Percentiles rank a stretch among this genome's conserved stretches.
Evolutionary conservation across 2,113 vertebrate genomes (phyloP).

Genomic region (Cebidichthys violaceus): DNA sequence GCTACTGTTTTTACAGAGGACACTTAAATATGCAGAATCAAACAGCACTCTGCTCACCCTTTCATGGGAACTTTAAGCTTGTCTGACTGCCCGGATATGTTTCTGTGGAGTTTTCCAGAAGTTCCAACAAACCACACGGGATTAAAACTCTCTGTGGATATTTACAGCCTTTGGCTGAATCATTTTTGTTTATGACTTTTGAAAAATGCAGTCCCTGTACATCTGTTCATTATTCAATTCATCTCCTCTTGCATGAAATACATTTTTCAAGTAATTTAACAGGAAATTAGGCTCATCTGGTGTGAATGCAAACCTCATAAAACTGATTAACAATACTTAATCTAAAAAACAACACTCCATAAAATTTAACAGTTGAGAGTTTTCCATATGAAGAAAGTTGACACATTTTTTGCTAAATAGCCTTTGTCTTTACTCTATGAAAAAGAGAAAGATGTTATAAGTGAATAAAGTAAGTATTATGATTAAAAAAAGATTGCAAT

Average conservation of each 20-base stretch:
- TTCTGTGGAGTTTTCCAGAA: slow-evolving; percentile 35
- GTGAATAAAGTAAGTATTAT: neutral
- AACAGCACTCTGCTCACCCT: neutral
- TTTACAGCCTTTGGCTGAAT: slow-evolving; percentile 15
- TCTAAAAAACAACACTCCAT: slow-evolving; percentile 6
- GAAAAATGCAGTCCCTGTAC: neutral
- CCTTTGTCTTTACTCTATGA: neutral
- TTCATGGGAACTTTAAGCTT: neutral
- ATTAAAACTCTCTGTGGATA: slow-evolving; percentile 17
- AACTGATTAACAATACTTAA: slow-evolving; percentile 6
- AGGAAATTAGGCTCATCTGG: slow-evolving; percentile 10
- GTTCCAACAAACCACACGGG: slow-evolving; percentile 25
- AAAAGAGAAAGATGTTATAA: neutral
- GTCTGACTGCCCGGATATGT: slow-evolving; percentile 6
- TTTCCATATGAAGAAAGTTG: slow-evolving; percentile 2
- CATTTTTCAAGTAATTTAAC: slow-evolving; percentile 6
- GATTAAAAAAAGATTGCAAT: neutral
- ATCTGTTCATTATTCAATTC: slow-evolving; percentile 24
- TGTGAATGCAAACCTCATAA: slow-evolving; percentile 13
- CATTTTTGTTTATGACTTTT: slow-evolving; percentile 21
- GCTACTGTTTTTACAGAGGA: neutral
- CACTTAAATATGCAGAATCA: neutral
- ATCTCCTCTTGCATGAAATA: slow-evolving; percentile 16
- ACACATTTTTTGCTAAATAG: neutral
- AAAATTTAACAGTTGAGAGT: neutral